Conservation (phyloP, 2,888 invertebrate genomes). For the Drosophila anceps region DNA sequence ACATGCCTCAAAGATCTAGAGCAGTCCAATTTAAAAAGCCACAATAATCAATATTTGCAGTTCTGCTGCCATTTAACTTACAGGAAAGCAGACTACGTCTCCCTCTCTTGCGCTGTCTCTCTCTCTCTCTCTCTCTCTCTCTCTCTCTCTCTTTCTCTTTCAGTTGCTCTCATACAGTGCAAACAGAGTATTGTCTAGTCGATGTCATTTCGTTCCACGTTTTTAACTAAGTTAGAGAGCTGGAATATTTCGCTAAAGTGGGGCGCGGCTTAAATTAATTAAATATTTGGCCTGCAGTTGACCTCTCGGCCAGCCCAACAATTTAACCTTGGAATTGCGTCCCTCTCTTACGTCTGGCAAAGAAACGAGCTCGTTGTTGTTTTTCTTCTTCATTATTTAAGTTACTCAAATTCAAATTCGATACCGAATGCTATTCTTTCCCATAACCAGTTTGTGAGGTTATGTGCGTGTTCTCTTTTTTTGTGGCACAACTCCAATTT, state of each 20-base stretch:
- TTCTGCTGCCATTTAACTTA: neutral
- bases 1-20: neutral
- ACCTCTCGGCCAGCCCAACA: conserved; percentile 45
- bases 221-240: conserved; percentile 48
- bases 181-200: neutral
- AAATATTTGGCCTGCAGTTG: conserved; percentile 69
- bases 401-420: conserved; percentile 40
- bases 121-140: neutral
- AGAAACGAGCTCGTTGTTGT: conserved; percentile 34
- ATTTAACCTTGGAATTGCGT: conserved; percentile 75
- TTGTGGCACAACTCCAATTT: conserved; percentile 60
- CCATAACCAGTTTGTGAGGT: conserved; percentile 69
- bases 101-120: neutral
- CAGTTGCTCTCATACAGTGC: neutral
- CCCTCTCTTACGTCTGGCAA: conserved; percentile 10
- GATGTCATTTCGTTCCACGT: neutral
- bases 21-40: neutral
- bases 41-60: conserved; percentile 1
- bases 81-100: neutral
- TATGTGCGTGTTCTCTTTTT: conserved; percentile 16
- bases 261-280: conserved; percentile 72
- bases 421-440: conserved; percentile 33
- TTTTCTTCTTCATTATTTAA: conserved; percentile 44
- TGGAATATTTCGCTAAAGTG: conserved; percentile 38
- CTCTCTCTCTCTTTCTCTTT: neutral